Conservation (phyloP, 2,113 vertebrate genomes). For the Strix uralensis region DNA sequence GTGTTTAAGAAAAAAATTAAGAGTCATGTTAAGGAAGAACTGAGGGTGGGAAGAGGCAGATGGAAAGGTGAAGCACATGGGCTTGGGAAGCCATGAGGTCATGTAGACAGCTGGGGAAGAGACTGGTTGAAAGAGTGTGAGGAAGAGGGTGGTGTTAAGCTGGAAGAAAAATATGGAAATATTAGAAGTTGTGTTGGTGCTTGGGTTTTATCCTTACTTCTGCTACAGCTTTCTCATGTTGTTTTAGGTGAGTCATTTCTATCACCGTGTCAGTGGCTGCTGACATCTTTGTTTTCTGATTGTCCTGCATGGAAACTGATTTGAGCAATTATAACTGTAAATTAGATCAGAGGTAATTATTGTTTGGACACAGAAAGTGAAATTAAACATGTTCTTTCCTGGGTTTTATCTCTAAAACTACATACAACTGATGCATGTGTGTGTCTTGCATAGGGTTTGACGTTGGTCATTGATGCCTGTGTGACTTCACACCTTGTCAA, state of each 20-base stretch:
- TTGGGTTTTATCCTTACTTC: background rate
- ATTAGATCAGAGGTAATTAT: background rate
- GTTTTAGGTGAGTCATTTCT: background rate
- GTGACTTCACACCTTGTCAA: background rate
- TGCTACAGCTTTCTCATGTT: background rate
- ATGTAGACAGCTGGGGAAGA: background rate
- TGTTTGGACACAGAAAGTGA: background rate
- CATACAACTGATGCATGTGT: background rate
- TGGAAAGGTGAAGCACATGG: background rate
- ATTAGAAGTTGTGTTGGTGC: background rate
- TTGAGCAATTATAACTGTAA: background rate
- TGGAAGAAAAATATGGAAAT: background rate
- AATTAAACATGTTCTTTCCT: background rate
- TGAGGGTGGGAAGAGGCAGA: background rate
- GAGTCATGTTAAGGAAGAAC: background rate
- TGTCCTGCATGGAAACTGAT: background rate
- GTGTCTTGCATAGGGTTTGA: background rate
- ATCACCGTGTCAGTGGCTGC: background rate
- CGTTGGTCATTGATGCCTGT: background rate
- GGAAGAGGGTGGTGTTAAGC: background rate
- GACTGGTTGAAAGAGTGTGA: background rate
- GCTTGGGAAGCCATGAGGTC: background rate
- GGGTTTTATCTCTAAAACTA: background rate
- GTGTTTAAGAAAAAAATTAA: background rate
- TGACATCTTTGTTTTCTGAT: background rate